Evolutionary conservation across 2,113 vertebrate species (phyloP).

Genomic region (Eira barbara): DNA sequence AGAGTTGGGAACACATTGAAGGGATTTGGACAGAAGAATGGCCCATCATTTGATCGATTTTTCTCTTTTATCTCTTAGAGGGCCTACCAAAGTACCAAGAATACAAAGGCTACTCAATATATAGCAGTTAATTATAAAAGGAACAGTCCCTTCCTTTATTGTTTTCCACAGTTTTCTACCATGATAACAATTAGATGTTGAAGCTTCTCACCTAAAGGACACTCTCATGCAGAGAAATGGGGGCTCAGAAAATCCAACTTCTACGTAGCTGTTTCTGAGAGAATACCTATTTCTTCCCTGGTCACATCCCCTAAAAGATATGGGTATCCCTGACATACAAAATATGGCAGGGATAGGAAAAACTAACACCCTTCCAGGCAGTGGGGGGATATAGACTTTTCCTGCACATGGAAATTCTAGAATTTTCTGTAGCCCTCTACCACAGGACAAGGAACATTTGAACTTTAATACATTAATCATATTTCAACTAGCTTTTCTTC

Average conservation of each 20-base stretch:
- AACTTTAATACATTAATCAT: constrained; percentile 11
- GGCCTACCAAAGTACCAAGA: background rate
- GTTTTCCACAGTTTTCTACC: background rate
- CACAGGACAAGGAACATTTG: background rate
- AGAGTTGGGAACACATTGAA: background rate
- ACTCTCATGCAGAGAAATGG: background rate
- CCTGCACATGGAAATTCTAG: background rate
- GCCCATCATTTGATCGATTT: background rate
- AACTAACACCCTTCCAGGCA: background rate
- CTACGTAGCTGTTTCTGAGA: background rate
- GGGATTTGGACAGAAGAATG: background rate
- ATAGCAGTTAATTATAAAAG: background rate
- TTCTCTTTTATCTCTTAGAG: background rate
- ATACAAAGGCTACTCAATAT: background rate
- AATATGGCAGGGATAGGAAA: background rate
- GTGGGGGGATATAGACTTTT: background rate
- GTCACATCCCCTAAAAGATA: background rate
- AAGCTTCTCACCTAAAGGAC: background rate
- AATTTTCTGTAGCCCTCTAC: background rate
- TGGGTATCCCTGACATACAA: background rate
- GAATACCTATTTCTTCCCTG: background rate
- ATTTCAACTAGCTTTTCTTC: constrained; percentile 15
- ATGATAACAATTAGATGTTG: background rate
- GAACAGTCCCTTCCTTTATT: background rate
- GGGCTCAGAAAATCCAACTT: background rate